These are phyloP conservation scores for Parapristionchus giblindavisi DNA, from an alignment of 2,888 invertebrate genomes.

Conservation along the genomic window DNA sequence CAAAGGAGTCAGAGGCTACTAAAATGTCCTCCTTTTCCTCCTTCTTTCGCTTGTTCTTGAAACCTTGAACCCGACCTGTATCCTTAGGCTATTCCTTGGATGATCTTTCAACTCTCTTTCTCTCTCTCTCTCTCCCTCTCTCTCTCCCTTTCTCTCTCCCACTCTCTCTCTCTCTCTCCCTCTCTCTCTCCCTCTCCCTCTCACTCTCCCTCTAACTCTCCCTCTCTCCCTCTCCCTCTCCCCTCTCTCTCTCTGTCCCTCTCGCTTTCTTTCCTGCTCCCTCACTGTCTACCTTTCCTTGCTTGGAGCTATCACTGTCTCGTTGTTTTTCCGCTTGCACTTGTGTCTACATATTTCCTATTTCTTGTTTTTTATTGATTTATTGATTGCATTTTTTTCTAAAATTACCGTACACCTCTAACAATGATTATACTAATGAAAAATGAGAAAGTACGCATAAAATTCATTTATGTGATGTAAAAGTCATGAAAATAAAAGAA, in stretches of 20 bases:
- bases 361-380: too few species aligned
- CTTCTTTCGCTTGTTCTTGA: not conserved
- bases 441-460: too few species aligned
- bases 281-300: not conserved
- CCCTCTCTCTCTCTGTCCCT: not conserved
- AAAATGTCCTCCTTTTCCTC: not conserved
- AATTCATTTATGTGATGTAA: too few species aligned
- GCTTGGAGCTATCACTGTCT: constrained; percentile 5
- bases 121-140: not conserved
- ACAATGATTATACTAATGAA: too few species aligned
- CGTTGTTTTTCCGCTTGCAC: not conserved
- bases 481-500: too few species aligned
- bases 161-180: not conserved
- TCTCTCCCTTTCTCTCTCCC: not conserved
- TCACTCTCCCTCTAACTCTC: not conserved
- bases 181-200: not conserved
- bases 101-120: not conserved
- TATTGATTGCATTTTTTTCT: too few species aligned
- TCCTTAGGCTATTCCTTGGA: constrained; percentile 16
- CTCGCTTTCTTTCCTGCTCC: not conserved
- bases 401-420: too few species aligned
- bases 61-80: too few species aligned
- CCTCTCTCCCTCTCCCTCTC: not conserved
- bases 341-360: too few species aligned
- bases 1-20: too few species aligned